Base-by-base conservation (phyloP, 2,797 vertebrate genomes). In the Astyanax mexicanus region DNA sequence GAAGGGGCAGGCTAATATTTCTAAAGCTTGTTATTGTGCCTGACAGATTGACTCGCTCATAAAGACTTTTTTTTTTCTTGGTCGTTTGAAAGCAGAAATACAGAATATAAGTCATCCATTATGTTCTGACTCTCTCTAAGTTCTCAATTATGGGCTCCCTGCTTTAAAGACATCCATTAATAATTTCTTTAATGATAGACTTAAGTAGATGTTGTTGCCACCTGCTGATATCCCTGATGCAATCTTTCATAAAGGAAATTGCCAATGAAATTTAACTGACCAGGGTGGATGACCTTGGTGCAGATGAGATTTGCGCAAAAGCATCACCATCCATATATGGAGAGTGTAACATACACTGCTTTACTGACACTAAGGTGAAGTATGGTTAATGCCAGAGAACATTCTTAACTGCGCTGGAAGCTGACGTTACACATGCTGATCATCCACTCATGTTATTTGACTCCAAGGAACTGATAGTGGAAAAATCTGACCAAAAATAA, bases 401-500 rank as follows among this genome's bases (percentile, higher is more conserved):
- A 74, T 68, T 65, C 60, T 32, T 79, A 74, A 60, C 69, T 55
- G 40, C 47, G 37, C 58, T 27, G 47, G 8, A 23, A 35, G 55
- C 74, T 80, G 67, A 77, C 69, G 51, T 80, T 75, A 74, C 77
- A 79, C 55, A 49, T 61, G 15, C 29, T 75, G 69, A 25, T 65
- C 55, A 27, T 0, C 25, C 73, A 35, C 45, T 64, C 32, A 64
- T 55, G 67, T 29, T 35, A 60, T 72, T 74, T 61, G 69, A 74
- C 72, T 60, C 61, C 44, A 57, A 69, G n/a, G 6, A 71, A 58
- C 42, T 47, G 32, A 60, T 64, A 27, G 54, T 74, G 45, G 74
- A 79, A 74, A 25, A 10, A 17, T 71, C 45, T 44, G 47, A 77
- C 80, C 72, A 77, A 80, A 81, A 73, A 78, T 77, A 81, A 72